These are phyloP conservation scores for Xenus cinereus DNA, from an alignment of 2,113 vertebrate species.

Conservation along the genomic window DNA sequence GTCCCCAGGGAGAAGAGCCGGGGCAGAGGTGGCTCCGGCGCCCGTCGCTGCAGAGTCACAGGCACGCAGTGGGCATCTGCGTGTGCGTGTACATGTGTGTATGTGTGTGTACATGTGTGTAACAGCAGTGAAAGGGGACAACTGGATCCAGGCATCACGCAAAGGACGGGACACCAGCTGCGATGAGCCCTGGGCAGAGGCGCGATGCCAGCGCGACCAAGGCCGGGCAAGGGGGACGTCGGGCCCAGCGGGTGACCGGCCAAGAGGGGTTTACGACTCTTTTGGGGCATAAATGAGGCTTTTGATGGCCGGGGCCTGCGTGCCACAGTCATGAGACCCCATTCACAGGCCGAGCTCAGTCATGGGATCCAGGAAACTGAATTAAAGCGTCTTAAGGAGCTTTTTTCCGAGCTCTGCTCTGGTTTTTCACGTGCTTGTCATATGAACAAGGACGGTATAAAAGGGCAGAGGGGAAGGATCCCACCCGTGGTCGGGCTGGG, in stretches of 20 bases:
- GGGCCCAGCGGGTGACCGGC: fast-evolving
- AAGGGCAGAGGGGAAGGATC: conserved; percentile 17
- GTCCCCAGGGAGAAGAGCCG: not conserved
- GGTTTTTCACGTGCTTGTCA: conserved; percentile 65
- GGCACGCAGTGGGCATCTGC: fast-evolving
- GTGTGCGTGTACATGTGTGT: not conserved
- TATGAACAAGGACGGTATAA: conserved; percentile 53
- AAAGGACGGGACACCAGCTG: fast-evolving
- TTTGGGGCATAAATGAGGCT: conserved; percentile 54
- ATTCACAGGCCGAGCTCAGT: conserved; percentile 40
- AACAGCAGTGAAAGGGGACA: not conserved
- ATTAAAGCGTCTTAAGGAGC: conserved; percentile 63
- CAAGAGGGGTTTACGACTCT: conserved; percentile 10
- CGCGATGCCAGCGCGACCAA: fast-evolving
- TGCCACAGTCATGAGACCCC: conserved; percentile 52
- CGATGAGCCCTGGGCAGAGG: not conserved
- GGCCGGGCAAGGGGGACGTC: fast-evolving
- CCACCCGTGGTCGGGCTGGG: not conserved
- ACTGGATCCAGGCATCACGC: fast-evolving
- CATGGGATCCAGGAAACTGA: conserved; percentile 62
- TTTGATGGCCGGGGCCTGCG: not conserved
- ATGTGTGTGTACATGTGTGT: fast-evolving
- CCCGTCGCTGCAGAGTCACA: fast-evolving
- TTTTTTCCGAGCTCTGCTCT: conserved; percentile 31
- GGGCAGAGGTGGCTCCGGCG: not conserved